Evolutionary conservation across 2,888 invertebrate species (phyloP).

Genomic region (Stegophylla sp.): DNA sequence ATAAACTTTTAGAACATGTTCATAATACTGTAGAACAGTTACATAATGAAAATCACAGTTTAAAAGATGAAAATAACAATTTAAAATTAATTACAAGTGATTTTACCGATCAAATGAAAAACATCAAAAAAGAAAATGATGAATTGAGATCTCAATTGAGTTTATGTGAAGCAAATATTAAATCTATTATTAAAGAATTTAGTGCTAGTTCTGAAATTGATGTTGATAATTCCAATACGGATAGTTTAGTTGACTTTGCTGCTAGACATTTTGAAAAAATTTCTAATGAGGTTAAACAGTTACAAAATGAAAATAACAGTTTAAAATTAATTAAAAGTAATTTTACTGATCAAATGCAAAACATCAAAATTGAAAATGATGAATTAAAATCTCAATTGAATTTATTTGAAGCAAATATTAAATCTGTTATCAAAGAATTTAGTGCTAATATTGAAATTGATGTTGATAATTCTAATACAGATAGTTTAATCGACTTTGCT

Average conservation of each 20-base stretch:
- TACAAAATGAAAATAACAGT: conserved; percentile 49
- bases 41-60: conserved; percentile 20
- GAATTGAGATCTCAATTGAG: conserved; percentile 11
- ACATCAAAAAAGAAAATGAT: conserved; percentile 10
- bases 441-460: conserved; percentile 21
- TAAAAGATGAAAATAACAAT: conserved; percentile 54
- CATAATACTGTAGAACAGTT: conserved; percentile 35
- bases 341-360: not conserved
- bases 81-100: conserved; percentile 25
- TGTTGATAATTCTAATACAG: conserved; percentile 27
- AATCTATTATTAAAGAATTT: conserved; percentile 24
- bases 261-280: conserved; percentile 28
- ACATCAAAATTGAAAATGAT: conserved; percentile 8
- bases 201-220: conserved; percentile 20
- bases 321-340: conserved; percentile 24
- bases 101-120: not conserved
- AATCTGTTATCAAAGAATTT: conserved; percentile 24
- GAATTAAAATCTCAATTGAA: conserved; percentile 14
- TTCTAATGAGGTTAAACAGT: conserved; percentile 7
- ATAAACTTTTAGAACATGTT: conserved; percentile 27
- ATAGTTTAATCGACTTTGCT: conserved; percentile 39
- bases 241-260: conserved; percentile 39
- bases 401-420: conserved; percentile 34
- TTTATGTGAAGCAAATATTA: conserved; percentile 33
- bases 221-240: conserved; percentile 25